Conservation (phyloP, 2,113 vertebrate species). For the Sceloporus undulatus region DNA sequence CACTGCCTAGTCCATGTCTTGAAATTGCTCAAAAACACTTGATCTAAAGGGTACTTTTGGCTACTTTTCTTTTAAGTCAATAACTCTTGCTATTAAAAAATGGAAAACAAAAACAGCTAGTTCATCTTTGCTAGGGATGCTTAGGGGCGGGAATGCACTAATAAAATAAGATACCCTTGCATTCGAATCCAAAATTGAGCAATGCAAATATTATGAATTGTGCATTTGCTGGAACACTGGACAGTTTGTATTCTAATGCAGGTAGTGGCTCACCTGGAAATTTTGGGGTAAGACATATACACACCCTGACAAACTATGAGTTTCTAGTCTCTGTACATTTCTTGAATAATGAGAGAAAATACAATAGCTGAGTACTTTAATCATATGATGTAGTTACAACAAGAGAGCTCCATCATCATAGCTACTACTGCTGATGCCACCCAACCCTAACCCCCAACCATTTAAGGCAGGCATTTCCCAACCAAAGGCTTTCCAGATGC, state of each 20-base stretch:
- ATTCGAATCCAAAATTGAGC: neutral
- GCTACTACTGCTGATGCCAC: too few relatives aligned
- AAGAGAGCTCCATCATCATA: too few relatives aligned
- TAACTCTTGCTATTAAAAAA: neutral
- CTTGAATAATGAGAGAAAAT: neutral
- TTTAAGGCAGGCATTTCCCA: too few relatives aligned
- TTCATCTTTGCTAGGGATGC: neutral
- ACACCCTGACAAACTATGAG: too few relatives aligned
- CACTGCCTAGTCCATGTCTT: neutral
- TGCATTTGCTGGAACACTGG: too few relatives aligned
- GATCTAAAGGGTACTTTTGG: neutral
- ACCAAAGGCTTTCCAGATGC: too few relatives aligned
- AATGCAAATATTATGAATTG: too few relatives aligned
- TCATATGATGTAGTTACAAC: too few relatives aligned
- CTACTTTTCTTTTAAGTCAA: neutral
- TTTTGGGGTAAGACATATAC: too few relatives aligned
- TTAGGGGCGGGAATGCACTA: neutral
- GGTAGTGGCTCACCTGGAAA: too few relatives aligned
- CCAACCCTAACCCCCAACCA: too few relatives aligned
- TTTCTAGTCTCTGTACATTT: neutral
- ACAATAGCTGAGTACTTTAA: constrained; percentile 15
- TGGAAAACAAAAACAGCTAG: neutral
- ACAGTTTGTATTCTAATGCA: too few relatives aligned
- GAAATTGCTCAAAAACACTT: neutral
- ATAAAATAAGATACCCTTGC: neutral